These are phyloP conservation scores for Steatornis caripensis DNA, from an alignment of 2,113 vertebrate genomes.

Conservation along the genomic window DNA sequence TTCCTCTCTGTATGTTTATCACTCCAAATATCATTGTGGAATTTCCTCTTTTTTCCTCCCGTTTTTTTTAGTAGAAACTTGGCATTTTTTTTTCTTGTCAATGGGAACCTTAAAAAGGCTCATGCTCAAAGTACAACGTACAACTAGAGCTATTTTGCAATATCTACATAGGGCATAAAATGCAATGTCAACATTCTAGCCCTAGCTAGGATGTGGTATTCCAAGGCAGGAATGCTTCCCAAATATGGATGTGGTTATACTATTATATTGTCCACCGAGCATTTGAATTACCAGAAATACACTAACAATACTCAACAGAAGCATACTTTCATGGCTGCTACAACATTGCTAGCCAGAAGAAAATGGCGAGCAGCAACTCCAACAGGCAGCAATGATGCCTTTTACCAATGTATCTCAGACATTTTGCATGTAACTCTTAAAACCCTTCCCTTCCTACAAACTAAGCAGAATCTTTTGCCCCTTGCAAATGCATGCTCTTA, in stretches of 20 bases:
- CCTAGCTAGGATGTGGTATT: not conserved
- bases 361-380: not conserved
- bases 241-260: not conserved
- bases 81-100: not conserved
- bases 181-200: not conserved
- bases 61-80: not conserved
- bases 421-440: not conserved
- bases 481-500: not conserved
- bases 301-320: not conserved
- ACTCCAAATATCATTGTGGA: not conserved
- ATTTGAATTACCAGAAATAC: not conserved
- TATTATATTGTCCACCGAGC: not conserved
- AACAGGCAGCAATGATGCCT: not conserved
- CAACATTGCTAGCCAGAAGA: not conserved
- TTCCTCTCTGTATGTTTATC: not conserved
- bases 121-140: not conserved
- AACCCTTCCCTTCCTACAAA: not conserved
- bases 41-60: not conserved
- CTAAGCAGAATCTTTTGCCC: not conserved
- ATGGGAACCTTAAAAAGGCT: not conserved
- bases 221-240: not conserved
- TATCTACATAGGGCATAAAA: not conserved
- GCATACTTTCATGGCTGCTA: not conserved
- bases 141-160: not conserved
- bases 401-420: not conserved